These are phyloP conservation scores for Acanthis flammea DNA, from an alignment of 2,797 vertebrate species.

Conservation along the genomic window DNA sequence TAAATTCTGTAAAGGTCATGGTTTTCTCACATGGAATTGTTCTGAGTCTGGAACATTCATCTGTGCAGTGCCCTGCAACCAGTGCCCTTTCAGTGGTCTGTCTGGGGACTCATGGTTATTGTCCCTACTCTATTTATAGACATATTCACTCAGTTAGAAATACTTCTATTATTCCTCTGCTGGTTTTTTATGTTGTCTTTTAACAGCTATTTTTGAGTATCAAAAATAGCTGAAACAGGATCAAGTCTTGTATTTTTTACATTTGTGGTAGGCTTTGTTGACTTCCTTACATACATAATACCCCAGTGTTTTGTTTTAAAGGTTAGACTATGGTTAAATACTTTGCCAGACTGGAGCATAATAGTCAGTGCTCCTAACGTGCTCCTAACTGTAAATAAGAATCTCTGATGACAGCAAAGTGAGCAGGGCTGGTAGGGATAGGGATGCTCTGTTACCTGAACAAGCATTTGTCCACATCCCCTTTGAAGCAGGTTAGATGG, in stretches of 20 bases:
- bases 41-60: neutral
- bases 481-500: neutral
- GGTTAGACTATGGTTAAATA: neutral
- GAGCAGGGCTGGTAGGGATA: accelerated
- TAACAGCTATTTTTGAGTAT: neutral
- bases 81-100: neutral
- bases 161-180: neutral
- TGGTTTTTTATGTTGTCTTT: neutral
- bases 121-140: constrained; percentile 20
- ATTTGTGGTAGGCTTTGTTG: neutral
- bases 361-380: neutral
- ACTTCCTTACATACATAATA: constrained; percentile 1
- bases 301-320: neutral
- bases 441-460: neutral
- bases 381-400: neutral
- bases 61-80: neutral
- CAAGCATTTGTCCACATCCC: neutral
- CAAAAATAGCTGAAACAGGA: neutral
- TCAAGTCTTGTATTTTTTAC: neutral
- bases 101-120: neutral
- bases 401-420: neutral
- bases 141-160: neutral
- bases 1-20: neutral
- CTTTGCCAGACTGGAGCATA: neutral
- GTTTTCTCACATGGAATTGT: neutral